These are phyloP conservation scores for Mola mola DNA, from an alignment of 2,113 vertebrate genomes.

Conservation along the genomic window DNA sequence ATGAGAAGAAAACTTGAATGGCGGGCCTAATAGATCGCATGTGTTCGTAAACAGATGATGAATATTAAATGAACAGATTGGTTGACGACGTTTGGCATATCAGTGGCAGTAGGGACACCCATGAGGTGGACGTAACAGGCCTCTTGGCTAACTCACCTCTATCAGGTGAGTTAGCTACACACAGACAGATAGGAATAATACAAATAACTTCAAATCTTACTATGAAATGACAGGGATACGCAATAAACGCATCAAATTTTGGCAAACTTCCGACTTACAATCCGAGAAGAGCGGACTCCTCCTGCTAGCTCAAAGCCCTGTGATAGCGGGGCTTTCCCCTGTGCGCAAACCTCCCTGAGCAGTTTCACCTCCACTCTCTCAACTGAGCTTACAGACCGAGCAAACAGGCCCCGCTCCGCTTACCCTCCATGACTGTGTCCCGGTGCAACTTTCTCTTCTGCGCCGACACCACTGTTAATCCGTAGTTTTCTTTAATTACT, in stretches of 20 bases:
- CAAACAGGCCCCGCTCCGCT: slow-evolving; percentile 26
- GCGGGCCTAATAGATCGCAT: no score
- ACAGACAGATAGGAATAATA: background rate
- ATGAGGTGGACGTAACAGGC: slow-evolving; percentile 36
- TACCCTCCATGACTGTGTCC: slow-evolving; percentile 72
- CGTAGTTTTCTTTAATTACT: background rate
- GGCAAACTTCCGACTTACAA: background rate
- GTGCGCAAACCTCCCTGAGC: slow-evolving; percentile 55
- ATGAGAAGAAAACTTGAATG: no score
- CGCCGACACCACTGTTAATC: background rate
- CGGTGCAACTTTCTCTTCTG: slow-evolving; percentile 13
- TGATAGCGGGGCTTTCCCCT: slow-evolving; percentile 71
- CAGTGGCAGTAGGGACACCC: no score
- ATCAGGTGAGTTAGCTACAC: slow-evolving; percentile 2
- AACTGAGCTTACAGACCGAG: background rate
- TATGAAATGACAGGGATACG: background rate
- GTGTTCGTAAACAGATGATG: no score
- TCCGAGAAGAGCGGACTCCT: slow-evolving; percentile 25
- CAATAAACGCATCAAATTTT: background rate
- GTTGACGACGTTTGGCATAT: no score
- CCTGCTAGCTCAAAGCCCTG: slow-evolving; percentile 39
- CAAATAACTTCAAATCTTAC: background rate
- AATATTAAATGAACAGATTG: no score
- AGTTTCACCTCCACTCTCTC: slow-evolving; percentile 33
- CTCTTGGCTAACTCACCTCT: slow-evolving; percentile 10